Evolutionary conservation across 2,797 vertebrate species (phyloP).

Genomic region (Thaleichthys pacificus): DNA sequence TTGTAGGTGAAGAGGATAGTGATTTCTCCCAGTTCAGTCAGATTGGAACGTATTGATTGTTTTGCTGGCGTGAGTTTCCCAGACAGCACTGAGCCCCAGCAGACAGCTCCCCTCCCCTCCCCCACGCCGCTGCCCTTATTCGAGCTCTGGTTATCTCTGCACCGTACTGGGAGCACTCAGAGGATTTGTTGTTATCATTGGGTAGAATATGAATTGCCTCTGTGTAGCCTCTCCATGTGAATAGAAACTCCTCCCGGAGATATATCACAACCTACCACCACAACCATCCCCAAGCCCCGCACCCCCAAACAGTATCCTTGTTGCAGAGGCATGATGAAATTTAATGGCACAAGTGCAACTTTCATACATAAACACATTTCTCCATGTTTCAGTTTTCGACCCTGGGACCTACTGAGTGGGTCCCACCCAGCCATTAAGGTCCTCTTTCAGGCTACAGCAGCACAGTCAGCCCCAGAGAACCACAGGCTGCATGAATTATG

Average conservation of each 20-base stretch:
- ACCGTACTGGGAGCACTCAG: conserved; percentile 30
- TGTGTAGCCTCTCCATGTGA: conserved; percentile 32
- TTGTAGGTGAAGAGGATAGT: conserved; percentile 45
- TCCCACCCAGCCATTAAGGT: too few relatives aligned
- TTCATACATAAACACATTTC: background rate
- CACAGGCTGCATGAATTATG: conserved; percentile 41
- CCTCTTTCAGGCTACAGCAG: too few relatives aligned
- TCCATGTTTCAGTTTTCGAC: background rate
- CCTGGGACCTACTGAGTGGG: background rate
- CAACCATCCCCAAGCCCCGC: conserved; percentile 16
- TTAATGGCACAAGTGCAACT: conserved; percentile 10
- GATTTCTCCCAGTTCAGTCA: conserved; percentile 66
- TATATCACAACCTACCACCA: conserved; percentile 21
- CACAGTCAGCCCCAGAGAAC: conserved; percentile 14
- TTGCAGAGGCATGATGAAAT: conserved; percentile 30
- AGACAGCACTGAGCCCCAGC: conserved; percentile 43
- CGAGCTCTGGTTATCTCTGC: conserved; percentile 54
- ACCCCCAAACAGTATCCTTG: conserved; percentile 27
- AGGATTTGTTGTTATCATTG: conserved; percentile 61
- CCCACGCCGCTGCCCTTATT: conserved; percentile 12
- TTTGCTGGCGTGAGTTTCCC: conserved; percentile 54
- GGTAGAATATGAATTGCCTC: conserved; percentile 61
- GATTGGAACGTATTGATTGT: conserved; percentile 72
- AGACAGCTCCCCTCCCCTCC: conserved; percentile 44
- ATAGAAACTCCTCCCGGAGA: conserved; percentile 49